Evolutionary conservation across 2,888 invertebrate species (phyloP).

Genomic region (Synanthedon tipuliformis): DNA sequence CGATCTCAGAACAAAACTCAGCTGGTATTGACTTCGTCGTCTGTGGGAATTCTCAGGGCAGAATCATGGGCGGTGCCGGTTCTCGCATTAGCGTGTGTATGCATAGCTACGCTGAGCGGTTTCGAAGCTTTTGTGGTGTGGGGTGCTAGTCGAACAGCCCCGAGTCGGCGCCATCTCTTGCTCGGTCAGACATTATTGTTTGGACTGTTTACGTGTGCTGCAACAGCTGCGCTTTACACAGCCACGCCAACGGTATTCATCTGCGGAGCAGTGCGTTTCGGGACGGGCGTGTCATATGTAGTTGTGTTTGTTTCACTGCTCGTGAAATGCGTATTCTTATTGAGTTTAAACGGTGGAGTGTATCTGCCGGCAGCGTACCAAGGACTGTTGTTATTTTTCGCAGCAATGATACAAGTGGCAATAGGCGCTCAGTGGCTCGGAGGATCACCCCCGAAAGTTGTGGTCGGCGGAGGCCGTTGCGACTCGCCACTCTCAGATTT

Average conservation of each 20-base stretch:
- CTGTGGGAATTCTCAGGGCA: constrained; percentile 67
- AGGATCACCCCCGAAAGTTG: constrained; percentile 76
- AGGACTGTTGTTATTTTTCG: constrained; percentile 87
- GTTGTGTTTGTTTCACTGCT: constrained; percentile 91
- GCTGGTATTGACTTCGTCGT: constrained; percentile 15
- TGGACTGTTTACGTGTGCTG: constrained; percentile 85
- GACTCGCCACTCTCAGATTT: constrained; percentile 78
- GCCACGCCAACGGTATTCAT: constrained; percentile 83
- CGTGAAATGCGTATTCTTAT: constrained; percentile 93
- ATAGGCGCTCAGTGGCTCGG: constrained; percentile 88
- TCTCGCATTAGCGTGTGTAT: constrained; percentile 83
- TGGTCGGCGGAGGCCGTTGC: constrained; percentile 56
- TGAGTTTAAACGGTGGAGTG: constrained; percentile 90
- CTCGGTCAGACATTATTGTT: constrained; percentile 88
- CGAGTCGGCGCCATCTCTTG: constrained; percentile 86
- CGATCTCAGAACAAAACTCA: constrained; percentile 5
- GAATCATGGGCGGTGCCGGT: constrained; percentile 94
- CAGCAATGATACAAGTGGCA: constrained; percentile 89
- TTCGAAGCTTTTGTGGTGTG: constrained; percentile 93
- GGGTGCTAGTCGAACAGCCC: constrained; percentile 81
- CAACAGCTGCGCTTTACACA: constrained; percentile 81
- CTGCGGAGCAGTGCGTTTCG: constrained; percentile 85
- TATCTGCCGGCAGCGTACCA: constrained; percentile 94
- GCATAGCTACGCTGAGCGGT: constrained; percentile 85
- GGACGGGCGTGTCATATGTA: constrained; percentile 84